These are phyloP conservation scores for Hedya salicella DNA, from an alignment of 2,888 invertebrate genomes.

Conservation along the genomic window DNA sequence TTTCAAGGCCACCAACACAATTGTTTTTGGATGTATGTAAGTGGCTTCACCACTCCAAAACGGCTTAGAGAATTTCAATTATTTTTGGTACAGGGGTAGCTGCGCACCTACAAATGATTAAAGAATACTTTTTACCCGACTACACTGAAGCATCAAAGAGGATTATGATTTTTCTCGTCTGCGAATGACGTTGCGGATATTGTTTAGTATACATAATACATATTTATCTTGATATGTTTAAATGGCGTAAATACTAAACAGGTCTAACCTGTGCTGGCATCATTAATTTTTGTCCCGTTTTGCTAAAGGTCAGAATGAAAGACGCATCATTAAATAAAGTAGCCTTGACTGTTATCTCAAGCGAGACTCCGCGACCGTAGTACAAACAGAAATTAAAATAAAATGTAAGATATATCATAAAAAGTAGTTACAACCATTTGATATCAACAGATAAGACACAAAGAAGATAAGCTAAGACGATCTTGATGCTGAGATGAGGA, in stretches of 20 bases:
- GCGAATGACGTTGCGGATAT: too few species aligned
- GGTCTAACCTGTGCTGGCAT: neutral
- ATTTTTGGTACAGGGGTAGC: too few species aligned
- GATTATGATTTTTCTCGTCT: too few species aligned
- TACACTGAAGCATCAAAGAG: too few species aligned
- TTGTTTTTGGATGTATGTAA: too few species aligned
- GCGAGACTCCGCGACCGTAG: neutral
- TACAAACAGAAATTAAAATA: neutral
- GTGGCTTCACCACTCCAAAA: too few species aligned
- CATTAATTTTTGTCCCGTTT: neutral
- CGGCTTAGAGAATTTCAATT: too few species aligned
- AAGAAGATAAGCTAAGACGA: neutral
- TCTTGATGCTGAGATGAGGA: neutral
- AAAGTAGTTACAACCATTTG: neutral
- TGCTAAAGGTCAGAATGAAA: neutral
- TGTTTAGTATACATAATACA: too few species aligned
- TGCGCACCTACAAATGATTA: too few species aligned
- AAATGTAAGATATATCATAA: neutral
- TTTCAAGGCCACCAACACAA: too few species aligned
- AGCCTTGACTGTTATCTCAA: neutral
- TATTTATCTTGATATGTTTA: neutral
- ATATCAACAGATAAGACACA: neutral
- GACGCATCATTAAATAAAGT: neutral
- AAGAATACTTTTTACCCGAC: too few species aligned
- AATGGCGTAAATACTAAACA: neutral